Conservation (phyloP, 2,113 vertebrate genomes). For the Tricholaema leucomelas region DNA sequence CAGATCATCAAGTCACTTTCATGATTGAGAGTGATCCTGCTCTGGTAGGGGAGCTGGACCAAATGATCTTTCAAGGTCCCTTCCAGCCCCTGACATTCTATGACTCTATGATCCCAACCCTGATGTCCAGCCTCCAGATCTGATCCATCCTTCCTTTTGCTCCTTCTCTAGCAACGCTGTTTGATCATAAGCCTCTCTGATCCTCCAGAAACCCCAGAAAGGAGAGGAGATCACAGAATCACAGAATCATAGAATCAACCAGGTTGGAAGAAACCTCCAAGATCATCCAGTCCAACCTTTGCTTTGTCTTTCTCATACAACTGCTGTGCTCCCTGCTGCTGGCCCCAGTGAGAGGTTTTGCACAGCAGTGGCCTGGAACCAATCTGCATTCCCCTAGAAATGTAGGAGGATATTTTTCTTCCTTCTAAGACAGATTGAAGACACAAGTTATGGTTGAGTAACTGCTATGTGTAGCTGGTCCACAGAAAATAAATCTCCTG, state of each 20-base stretch:
- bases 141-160: neutral
- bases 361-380: neutral
- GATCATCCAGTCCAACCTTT: too few relatives aligned
- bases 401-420: neutral
- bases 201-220: neutral
- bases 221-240: too few relatives aligned
- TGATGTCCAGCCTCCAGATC: neutral
- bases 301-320: neutral
- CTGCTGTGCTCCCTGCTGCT: neutral
- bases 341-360: neutral
- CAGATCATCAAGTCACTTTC: too few relatives aligned
- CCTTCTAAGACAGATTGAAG: neutral
- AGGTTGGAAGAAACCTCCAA: too few relatives aligned
- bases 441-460: neutral
- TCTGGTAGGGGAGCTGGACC: too few relatives aligned
- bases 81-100: too few relatives aligned
- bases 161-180: accelerated
- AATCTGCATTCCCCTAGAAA: neutral
- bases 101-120: neutral
- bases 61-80: too few relatives aligned
- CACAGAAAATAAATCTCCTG: neutral
- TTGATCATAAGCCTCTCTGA: neutral
- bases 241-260: too few relatives aligned
- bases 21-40: too few relatives aligned
- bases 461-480: neutral